Evolutionary conservation across 2,888 invertebrate genomes (phyloP).

Genomic region (Buathra laborator): DNA sequence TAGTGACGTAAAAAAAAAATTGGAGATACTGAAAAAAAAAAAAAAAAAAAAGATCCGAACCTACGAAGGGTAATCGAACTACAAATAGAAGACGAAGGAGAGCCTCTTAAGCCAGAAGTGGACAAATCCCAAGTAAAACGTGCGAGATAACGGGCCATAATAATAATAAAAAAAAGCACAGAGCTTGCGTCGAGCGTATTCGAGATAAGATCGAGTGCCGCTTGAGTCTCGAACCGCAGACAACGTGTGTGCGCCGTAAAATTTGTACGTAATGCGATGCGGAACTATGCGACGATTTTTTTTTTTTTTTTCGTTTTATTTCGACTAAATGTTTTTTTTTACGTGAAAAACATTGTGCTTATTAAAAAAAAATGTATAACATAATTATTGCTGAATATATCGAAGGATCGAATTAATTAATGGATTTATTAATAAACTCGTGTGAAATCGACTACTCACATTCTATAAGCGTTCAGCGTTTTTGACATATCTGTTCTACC

Average conservation of each 20-base stretch:
- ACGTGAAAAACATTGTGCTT: background rate
- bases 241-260: conserved; percentile 19
- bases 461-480: conserved; percentile 95
- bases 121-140: conserved; percentile 28
- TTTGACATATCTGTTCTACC: conserved; percentile 90
- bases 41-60: background rate
- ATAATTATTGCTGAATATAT: too few relatives aligned
- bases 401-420: background rate
- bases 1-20: background rate
- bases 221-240: conserved; percentile 10
- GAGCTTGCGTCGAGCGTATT: conserved; percentile 3
- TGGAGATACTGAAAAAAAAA: background rate
- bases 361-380: background rate
- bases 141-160: conserved; percentile 40
- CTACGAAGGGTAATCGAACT: background rate
- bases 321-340: background rate
- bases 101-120: conserved; percentile 18
- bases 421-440: conserved; percentile 33
- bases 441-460: conserved; percentile 88
- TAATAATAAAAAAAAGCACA: conserved; percentile 27
- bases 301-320: background rate
- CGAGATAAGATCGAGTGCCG: conserved; percentile 53
- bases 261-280: conserved; percentile 2
- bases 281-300: background rate
- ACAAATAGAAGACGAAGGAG: conserved; percentile 33